Percentiles rank a stretch among this genome's conserved stretches.
Conservation (phyloP, 2,797 vertebrate genomes). For the Tiaroga cobitis region DNA sequence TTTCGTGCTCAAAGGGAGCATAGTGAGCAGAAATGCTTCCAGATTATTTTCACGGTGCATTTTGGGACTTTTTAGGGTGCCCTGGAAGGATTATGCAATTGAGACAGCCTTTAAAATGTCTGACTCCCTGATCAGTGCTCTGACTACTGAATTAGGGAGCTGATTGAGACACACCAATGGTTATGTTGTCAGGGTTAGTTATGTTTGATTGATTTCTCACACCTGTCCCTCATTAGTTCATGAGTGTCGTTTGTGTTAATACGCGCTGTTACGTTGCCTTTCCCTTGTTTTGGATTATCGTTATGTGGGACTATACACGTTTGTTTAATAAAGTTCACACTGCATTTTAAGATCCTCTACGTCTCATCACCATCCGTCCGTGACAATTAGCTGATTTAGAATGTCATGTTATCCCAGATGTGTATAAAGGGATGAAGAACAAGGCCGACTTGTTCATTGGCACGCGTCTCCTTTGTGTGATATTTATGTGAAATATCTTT, state of each 20-base stretch:
- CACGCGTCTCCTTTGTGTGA: background rate
- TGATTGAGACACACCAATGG: too few relatives aligned
- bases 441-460: background rate
- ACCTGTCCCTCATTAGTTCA: background rate
- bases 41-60: too few relatives aligned
- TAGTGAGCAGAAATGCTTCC: too few relatives aligned
- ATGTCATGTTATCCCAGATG: background rate
- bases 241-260: background rate
- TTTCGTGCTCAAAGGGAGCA: too few relatives aligned
- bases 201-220: background rate
- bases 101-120: too few relatives aligned
- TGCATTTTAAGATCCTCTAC: background rate
- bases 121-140: too few relatives aligned
- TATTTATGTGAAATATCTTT: background rate
- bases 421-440: background rate
- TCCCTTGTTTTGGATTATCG: background rate
- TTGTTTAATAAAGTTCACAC: background rate
- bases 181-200: too few relatives aligned
- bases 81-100: too few relatives aligned
- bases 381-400: background rate
- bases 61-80: too few relatives aligned
- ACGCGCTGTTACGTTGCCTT: background rate
- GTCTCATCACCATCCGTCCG: background rate
- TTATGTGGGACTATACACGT: background rate
- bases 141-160: too few relatives aligned